These are phyloP conservation scores for Catocala sponsa DNA, from an alignment of 2,888 invertebrate species.

Conservation along the genomic window DNA sequence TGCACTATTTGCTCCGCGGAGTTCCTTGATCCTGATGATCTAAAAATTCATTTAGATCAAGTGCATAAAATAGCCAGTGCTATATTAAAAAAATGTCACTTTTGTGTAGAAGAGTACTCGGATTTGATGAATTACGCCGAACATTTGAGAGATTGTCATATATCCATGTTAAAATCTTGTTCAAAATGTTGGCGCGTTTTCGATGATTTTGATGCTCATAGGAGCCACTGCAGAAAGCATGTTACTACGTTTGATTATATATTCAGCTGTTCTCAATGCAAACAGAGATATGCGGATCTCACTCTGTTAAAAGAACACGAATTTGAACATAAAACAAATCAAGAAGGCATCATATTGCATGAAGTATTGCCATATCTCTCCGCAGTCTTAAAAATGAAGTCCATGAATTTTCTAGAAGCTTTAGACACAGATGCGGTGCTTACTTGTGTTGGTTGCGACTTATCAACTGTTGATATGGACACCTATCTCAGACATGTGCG, in stretches of 20 bases:
- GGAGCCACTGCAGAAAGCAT: constrained; percentile 66
- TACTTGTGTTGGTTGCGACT: constrained; percentile 59
- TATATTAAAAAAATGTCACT: constrained; percentile 54
- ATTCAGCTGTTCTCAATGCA: constrained; percentile 69
- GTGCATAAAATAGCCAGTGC: constrained; percentile 54
- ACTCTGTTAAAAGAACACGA: constrained; percentile 57
- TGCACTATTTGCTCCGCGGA: constrained; percentile 52
- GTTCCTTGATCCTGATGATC: constrained; percentile 73
- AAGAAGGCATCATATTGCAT: constrained; percentile 62
- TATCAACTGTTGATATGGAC: constrained; percentile 30
- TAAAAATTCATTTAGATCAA: constrained; percentile 65
- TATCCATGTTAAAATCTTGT: constrained; percentile 60
- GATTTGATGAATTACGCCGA: constrained; percentile 60
- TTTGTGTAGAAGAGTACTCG: constrained; percentile 57
- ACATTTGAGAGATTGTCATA: constrained; percentile 68
- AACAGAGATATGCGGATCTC: constrained; percentile 42
- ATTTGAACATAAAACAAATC: constrained; percentile 50
- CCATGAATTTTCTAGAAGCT: constrained; percentile 52
- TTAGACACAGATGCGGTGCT: constrained; percentile 39
- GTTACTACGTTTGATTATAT: constrained; percentile 20
- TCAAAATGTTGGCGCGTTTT: constrained; percentile 66
- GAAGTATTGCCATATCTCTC: constrained; percentile 61
- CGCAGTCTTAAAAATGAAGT: constrained; percentile 64
- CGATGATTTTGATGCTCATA: constrained; percentile 31
- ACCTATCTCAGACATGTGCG: constrained; percentile 63